A percentile compares a stretch with the other conserved stretches of the same genome.
Evolutionary conservation across 2,888 invertebrate species (phyloP).

Genomic region (Synanthedon formicaeformis): DNA sequence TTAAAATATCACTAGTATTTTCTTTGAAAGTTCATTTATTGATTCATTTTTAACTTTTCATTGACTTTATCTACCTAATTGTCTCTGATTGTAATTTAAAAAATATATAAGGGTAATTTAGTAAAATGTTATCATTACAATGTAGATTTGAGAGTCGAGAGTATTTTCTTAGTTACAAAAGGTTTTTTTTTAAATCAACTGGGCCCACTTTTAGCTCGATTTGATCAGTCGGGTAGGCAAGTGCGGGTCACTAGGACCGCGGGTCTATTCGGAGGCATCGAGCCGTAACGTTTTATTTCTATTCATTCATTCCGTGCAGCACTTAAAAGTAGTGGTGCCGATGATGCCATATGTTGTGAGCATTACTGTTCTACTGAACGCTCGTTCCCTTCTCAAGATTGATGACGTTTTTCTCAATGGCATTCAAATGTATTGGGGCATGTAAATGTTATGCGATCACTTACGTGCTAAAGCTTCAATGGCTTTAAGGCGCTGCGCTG

Average conservation of each 20-base stretch:
- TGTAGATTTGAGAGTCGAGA: too few relatives aligned
- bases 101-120: too few relatives aligned
- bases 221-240: slow-evolving; percentile 43
- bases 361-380: slow-evolving; percentile 39
- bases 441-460: slow-evolving; percentile 66
- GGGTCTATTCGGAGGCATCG: slow-evolving; percentile 34
- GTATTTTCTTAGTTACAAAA: too few relatives aligned
- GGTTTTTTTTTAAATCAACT: too few relatives aligned
- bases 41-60: too few relatives aligned
- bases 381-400: slow-evolving; percentile 58
- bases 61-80: too few relatives aligned
- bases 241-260: slow-evolving; percentile 42
- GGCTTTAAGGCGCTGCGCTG: too few relatives aligned
- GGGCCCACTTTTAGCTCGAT: slow-evolving; percentile 42
- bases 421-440: slow-evolving; percentile 64
- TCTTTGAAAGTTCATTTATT: too few relatives aligned
- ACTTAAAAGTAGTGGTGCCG: slow-evolving; percentile 8
- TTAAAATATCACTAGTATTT: too few relatives aligned
- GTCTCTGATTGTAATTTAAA: too few relatives aligned
- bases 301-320: slow-evolving; percentile 15
- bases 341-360: slow-evolving; percentile 58
- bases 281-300: slow-evolving; percentile 34
- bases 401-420: slow-evolving; percentile 48
- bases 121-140: too few relatives aligned
- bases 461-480: slow-evolving; percentile 40